Conservation (phyloP, 2,113 vertebrate species). For the Dasyornis broadbenti region DNA sequence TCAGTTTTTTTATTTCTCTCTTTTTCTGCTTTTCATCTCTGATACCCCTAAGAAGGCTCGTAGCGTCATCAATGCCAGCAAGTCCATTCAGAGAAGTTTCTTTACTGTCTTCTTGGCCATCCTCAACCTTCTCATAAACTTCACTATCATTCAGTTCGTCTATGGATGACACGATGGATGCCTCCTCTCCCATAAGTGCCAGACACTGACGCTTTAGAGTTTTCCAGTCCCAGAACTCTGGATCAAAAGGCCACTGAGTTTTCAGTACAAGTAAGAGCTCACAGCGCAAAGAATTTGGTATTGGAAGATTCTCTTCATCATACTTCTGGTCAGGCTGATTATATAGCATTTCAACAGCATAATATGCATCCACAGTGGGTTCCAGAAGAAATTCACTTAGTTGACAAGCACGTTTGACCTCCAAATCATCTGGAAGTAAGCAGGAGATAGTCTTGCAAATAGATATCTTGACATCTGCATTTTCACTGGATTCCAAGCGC, state of each 20-base stretch:
- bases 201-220: conserved; percentile 93
- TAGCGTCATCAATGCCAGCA: conserved; percentile 75
- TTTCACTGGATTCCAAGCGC: conserved; percentile 86
- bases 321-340: conserved; percentile 97
- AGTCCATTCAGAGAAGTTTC: conserved; percentile 77
- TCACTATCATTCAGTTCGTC: conserved; percentile 93
- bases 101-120: conserved; percentile 74
- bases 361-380: conserved; percentile 95
- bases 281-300: conserved; percentile 93
- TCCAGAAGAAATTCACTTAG: conserved; percentile 95
- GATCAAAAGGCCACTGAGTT: conserved; percentile 97
- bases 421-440: conserved; percentile 90
- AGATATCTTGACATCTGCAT: conserved; percentile 85
- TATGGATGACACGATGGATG: conserved; percentile 96
- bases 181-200: conserved; percentile 94
- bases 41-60: conserved; percentile 77
- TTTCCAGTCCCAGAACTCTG: conserved; percentile 99
- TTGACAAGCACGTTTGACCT: conserved; percentile 96
- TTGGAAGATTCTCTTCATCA: conserved; percentile 90
- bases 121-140: conserved; percentile 80
- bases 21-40: conserved; percentile 87
- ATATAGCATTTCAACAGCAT: conserved; percentile 94
- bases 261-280: conserved; percentile 95
- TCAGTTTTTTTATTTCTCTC: conserved; percentile 86
- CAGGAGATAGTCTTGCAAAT: conserved; percentile 98